A percentile compares a stretch with the other conserved stretches of the same genome.
These are phyloP conservation scores for cattle (Bos taurus) DNA, from an alignment of 2,113 vertebrate species.

Conservation along the genomic window ARS-UCD2.0 NC_037337.1:42156001-42156500, in stretches of 20 bases:
- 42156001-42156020: neutral
- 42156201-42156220: neutral
- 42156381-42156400: neutral
- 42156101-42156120: neutral
- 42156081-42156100: neutral
- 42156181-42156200: neutral
- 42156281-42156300: neutral
- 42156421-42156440: neutral
- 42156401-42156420: no score
- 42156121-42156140: neutral
- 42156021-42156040: neutral
- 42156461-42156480: neutral
- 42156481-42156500: neutral
- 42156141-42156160: neutral
- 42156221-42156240: neutral
- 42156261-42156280: neutral
- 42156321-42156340: neutral
- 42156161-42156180: neutral
- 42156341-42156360: neutral
- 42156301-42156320: neutral
- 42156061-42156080: neutral
- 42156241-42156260: neutral
- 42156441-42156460: neutral
- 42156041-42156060: conserved; percentile 7
- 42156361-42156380: neutral